These are phyloP conservation scores for Caranx ignobilis DNA, from an alignment of 2,113 vertebrate species.

Conservation along the genomic window DNA sequence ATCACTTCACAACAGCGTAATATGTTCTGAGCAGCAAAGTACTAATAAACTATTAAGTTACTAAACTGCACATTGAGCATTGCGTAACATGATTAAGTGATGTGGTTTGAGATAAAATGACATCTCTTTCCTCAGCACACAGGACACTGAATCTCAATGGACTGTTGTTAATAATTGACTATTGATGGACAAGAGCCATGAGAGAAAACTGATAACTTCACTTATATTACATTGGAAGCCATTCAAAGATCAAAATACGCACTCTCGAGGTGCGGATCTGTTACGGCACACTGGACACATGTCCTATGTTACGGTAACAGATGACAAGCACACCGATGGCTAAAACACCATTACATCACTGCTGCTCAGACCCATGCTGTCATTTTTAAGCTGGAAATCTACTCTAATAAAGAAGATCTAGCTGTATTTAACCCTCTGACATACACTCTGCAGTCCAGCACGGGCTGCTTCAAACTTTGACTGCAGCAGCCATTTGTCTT, in stretches of 20 bases:
- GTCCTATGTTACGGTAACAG: constrained; percentile 54
- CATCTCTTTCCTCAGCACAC: constrained; percentile 30
- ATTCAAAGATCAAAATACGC: constrained; percentile 60
- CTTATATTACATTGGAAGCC: constrained; percentile 59
- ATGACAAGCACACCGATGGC: constrained; percentile 6
- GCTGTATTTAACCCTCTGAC: background rate
- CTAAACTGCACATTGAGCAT: background rate
- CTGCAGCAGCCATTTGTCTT: constrained; percentile 10
- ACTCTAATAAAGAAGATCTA: constrained; percentile 2
- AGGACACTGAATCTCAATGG: constrained; percentile 44
- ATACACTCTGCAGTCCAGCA: background rate
- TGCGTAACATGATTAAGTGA: constrained; percentile 27
- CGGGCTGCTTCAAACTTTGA: background rate
- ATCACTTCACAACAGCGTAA: background rate
- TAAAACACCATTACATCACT: background rate
- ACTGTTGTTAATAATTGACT: constrained; percentile 75
- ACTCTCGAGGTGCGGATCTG: constrained; percentile 44
- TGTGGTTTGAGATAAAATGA: constrained; percentile 43
- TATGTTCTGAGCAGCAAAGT: background rate
- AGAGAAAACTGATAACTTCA: constrained; percentile 60
- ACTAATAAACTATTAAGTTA: background rate
- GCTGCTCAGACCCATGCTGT: background rate
- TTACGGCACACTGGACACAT: constrained; percentile 42
- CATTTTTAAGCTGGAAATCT: background rate
- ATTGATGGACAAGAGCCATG: constrained; percentile 34